Base-by-base conservation (phyloP, 2,888 invertebrate species). In the Stenotaenia linearis region DNA sequence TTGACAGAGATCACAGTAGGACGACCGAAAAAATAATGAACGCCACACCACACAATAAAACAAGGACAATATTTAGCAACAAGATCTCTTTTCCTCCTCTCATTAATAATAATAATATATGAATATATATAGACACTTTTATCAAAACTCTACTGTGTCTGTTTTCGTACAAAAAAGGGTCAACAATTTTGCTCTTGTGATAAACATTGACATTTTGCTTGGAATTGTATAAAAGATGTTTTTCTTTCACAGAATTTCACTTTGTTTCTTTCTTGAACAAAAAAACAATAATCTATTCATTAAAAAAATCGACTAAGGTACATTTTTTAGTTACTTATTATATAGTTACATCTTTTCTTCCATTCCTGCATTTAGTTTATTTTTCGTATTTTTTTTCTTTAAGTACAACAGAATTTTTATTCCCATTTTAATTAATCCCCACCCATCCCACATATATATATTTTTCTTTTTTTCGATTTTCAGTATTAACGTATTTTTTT, bases 131-230 rank as follows among this genome's bases (percentile, higher is more conserved):
- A 78, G 78, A 78, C 78, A 78, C 78, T 40, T 78, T 77, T 78
- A 78, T 78, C 78, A 78, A 78, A 78, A 78, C 69, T 78, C 78
- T 78, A 78, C 69, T 78, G 78, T 78, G 56, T 78, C 78, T 78
- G 78, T 69, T 78, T 77, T 77, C 56, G 78, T 78, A 78, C 78
- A 78, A 78, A 77, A 76, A 78, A 78, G 78, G 50, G 35, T 78
- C 78, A 78, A 78, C 78, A 78, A 78, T 78, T 78, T 78, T 78
- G 56, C 25, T 78, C 25, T 78, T 56, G 28, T 56, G 30, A 30
- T 78, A 78, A 61, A 61, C 56, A 37, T 56, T 45, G 45, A 45
- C 45, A 45, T n/a, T 23, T 50, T 78, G 40, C 50, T 78, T 40
- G 23, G 45, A 78, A 78, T 78, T 78, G 76, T 76, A 76, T 76